Evolutionary conservation across 2,888 invertebrate species (phyloP).

Genomic region (Lamellibrachia satsuma): DNA sequence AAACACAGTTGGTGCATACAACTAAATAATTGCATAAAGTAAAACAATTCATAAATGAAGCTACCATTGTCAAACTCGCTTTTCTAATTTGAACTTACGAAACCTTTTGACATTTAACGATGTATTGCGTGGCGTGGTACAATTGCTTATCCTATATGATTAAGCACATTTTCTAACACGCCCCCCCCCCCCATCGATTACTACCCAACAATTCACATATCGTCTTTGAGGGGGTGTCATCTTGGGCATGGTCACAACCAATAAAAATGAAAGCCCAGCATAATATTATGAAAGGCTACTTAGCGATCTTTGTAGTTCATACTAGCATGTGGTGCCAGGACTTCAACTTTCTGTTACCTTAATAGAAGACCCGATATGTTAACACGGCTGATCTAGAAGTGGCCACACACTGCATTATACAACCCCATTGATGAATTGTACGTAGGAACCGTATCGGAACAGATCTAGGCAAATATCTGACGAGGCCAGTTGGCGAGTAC

Average conservation of each 20-base stretch:
- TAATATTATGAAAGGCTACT: background rate
- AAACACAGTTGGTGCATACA: background rate
- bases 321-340: background rate
- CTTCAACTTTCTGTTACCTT: background rate
- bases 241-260: background rate
- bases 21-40: background rate
- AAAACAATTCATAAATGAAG: background rate
- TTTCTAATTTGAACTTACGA: background rate
- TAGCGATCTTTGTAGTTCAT: background rate
- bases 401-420: background rate
- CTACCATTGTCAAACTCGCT: background rate
- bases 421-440: background rate
- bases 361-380: background rate
- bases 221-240: background rate
- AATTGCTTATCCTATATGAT: background rate
- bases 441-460: background rate
- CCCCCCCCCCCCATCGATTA: background rate
- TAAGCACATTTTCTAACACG: background rate
- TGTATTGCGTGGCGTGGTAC: background rate
- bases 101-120: too few relatives aligned
- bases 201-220: background rate
- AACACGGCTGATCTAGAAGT: background rate
- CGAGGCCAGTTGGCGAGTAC: background rate
- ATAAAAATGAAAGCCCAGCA: background rate
- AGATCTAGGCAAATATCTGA: background rate